Evolutionary conservation across 2,113 vertebrate genomes (phyloP), one percentile per base, ranked within the genome.

Genomic region (Plecotus auritus): DNA sequence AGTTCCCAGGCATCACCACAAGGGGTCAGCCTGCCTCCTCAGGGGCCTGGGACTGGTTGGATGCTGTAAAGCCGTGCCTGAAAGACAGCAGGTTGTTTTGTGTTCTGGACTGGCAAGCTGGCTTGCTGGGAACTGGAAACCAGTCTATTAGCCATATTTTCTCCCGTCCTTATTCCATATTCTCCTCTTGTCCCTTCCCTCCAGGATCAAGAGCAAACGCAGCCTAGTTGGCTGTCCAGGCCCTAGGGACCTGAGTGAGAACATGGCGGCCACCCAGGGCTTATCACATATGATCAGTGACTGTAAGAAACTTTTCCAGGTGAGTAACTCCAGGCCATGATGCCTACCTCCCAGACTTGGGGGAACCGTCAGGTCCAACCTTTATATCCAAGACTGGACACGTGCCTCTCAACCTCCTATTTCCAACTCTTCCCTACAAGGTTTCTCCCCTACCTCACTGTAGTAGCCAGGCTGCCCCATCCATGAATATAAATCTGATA

Each of bases 241-340:
- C 92, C 98, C 98, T 92, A 99, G 98, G 97, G 99, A 99, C 97
- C 97, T 99, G 74, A 99, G 84, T 22, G 99, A 99, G 85, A 99
- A 99, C 98, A 98, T 98, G 98, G 99, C 99, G 1, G 99, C 99
- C 1, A 99, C 99, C 0, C 98, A 99, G 85, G 99, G 98, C 45
- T 98, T 99, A 4, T 98, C 98, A 89, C 99, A 99, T 96, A 99
- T 99, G 99, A 99, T 99, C 95, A 98, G 97, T 0, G 98, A 99
- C 96, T 99, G 99, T 98, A 99, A 99, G 97, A 99, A 99, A 90
- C 98, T 99, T n/a, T 99, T 99, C 94, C 99, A 99, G 98, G 99
- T 99, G 85, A 90, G 98, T 94, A 54, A 73, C 56, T 86, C 0
- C 0, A 1, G 32, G 0, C 4, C 26, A 18, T 22, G 13, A 30